Evolutionary conservation across 2,113 vertebrate genomes (phyloP), one percentile per base, ranked within the genome.

Genomic region (Rhinopomastus cyanomelas): DNA sequence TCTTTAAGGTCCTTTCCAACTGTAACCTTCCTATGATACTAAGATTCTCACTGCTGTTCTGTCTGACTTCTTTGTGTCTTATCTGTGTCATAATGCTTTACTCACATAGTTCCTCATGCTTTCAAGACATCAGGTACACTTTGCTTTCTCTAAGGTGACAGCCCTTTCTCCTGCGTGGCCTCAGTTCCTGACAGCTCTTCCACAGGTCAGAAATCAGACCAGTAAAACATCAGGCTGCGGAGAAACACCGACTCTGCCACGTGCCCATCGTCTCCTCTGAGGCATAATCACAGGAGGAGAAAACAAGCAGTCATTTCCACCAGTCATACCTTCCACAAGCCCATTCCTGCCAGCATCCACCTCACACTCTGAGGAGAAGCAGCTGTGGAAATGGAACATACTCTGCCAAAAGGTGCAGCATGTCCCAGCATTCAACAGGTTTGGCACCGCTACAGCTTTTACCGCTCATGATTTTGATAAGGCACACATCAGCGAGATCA

Each of bases 301-400:
- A 26, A 60, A 68, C 32, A 13, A 78, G 77, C 69, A 71, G 76
- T 32, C 65, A 36, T 66, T 95, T 39, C 74, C 81, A 91, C 39
- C 71, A 91, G 69, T 85, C 94, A 69, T 62, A 26, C 67, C 92
- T 90, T 93, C 69, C 80, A 75, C 88, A 84, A 85, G 88, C 66
- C 83, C 39, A 2, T 56, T 95, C 90, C 90, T 95, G 85, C 81
- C 93, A 79, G 88, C 71, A 75, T 81, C 52, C 62, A 51, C 3
- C 88, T 75, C 39, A 0, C n/a, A 14, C 57, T 44, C 76, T 3
- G 22, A 62, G 46, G 76, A 78, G 76, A 14, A 83, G 88, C 88
- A 75, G 91, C 81, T 85, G 93, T 20, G 5, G 3, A 92, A 94
- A 86, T 1, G 10, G 56, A 86, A 81, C 77, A 29, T 86, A 81